A percentile compares a stretch with the other conserved stretches of the same genome.
Evolutionary conservation across 2,888 invertebrate genomes (phyloP).

Genomic region (Heteromurus nitidus): DNA sequence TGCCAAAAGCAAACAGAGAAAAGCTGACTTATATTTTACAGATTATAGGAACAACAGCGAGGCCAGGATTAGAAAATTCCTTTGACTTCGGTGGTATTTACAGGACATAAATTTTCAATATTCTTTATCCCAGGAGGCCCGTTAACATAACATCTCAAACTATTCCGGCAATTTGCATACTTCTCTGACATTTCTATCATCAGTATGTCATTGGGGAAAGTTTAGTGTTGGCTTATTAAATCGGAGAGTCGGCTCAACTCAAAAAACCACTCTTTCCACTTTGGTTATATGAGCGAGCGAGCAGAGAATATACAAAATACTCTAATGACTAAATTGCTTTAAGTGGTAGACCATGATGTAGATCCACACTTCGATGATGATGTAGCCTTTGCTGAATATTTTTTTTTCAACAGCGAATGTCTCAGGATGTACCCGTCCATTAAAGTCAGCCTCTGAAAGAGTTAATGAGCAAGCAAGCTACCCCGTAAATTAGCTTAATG

Average conservation of each 20-base stretch:
- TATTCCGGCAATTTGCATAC: slow-evolving; percentile 44
- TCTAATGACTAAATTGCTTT: no score
- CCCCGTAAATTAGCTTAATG: slow-evolving; percentile 59
- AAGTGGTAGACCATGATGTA: no score
- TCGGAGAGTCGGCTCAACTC: no score
- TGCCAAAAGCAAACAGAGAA: no score
- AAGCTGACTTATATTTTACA: no score
- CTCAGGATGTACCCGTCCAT: slow-evolving; percentile 32
- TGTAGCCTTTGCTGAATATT: no score
- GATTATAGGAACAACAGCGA: no score
- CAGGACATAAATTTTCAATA: slow-evolving; percentile 48
- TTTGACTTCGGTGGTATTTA: slow-evolving; percentile 51
- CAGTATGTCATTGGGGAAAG: slow-evolving; percentile 37
- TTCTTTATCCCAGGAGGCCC: slow-evolving; percentile 34
- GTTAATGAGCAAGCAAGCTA: slow-evolving; percentile 48
- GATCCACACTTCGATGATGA: no score
- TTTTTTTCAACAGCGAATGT: slow-evolving; percentile 13
- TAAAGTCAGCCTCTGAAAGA: slow-evolving; percentile 36
- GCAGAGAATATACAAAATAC: no score
- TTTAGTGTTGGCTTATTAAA: slow-evolving; percentile 29
- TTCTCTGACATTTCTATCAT: slow-evolving; percentile 43
- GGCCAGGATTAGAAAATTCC: slow-evolving; percentile 11
- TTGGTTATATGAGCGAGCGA: no score
- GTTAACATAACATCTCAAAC: slow-evolving; percentile 47
- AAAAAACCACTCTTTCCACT: no score